phyloP scores from a whole-genome alignment of 1,140 invertebrate species.

The Lasioglossum baleicum region DNA sequence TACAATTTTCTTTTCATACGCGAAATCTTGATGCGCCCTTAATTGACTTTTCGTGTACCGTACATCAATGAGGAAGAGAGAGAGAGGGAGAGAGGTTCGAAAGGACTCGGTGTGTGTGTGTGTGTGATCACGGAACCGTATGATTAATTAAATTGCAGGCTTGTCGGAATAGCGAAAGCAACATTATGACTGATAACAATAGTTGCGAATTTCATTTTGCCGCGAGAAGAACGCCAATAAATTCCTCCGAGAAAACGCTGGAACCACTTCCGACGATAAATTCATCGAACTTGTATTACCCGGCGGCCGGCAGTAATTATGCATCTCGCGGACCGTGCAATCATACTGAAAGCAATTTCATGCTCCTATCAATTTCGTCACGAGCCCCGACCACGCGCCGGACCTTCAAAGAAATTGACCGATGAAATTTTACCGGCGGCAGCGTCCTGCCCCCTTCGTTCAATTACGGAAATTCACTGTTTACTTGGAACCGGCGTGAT shows the following conservation, averaged over 20 bases:
- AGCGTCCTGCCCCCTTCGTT: not conserved
- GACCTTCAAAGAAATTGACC: conserved; percentile 4
- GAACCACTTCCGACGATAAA: not conserved
- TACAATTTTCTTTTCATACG: not conserved
- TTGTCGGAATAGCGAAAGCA: not conserved
- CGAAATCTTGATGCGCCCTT: not conserved
- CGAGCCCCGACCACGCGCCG: too few species aligned
- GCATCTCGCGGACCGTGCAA: not conserved
- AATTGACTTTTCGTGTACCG: not conserved
- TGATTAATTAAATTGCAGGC: not conserved
- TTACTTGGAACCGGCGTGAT: not conserved
- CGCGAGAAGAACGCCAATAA: not conserved
- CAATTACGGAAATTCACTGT: not conserved
- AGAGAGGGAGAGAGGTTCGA: too few species aligned
- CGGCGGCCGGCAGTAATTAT: not conserved
- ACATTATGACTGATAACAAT: not conserved
- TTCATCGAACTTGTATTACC: conserved; percentile 1
- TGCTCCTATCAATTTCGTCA: conserved; percentile 5
- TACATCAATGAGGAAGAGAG: not conserved
- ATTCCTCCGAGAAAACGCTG: not conserved
- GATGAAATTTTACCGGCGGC: not conserved
- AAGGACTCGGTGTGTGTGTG: too few species aligned
- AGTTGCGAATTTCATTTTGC: not conserved
- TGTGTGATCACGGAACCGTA: not conserved
- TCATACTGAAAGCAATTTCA: conserved; percentile 3